Evolutionary conservation across 2,888 invertebrate species (phyloP), one percentile per base, ranked within the genome.

Genomic region (Zele albiditarsus): DNA sequence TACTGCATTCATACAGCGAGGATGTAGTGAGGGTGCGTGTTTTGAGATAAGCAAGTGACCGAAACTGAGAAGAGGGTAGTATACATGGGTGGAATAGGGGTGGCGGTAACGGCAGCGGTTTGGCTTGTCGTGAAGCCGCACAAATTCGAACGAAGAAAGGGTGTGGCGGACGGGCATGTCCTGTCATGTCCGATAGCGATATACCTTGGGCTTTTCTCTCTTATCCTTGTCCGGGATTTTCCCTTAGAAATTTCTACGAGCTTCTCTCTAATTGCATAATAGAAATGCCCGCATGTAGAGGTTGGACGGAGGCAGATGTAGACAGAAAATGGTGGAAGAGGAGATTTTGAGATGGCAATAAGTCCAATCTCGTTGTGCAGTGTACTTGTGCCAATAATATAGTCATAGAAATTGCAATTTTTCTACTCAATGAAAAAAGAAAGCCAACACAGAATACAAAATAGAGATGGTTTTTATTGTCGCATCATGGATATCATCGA

Each of bases 91-190:
- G 28, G 12, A 42, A 67, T 38, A 67, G 27, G 49, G 27, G 25
- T 49, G 23, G 53, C 20, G 53, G 20, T 8, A 20, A 20, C 20
- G 20, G 28, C 27, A 27, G 4, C 16, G 20, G 28, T 62, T 28
- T 31, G 25, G 28, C 20, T 62, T 62, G 31, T 31, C 31, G 23
- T 25, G 81, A 80, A 81, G 80, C 82, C 82, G 83, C 83, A 84
- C 82, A 86, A 85, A 81, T 87, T 83, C 82, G 87, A 88, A 89
- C 89, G 88, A 89, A 88, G 89, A 89, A 88, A 89, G 89, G 89
- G 89, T 89, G 89, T 89, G 89, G 88, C 89, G 86, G 88, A 84
- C 86, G 85, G 85, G 82, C 88, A 84, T 89, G 89, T 89, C 85
- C 89, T 88, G 88, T 87, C 89, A 86, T 88, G 88, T 88, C 86